Evolutionary conservation across 2,888 invertebrate species (phyloP).

Genomic region (Callyntrura guangdongensis): DNA sequence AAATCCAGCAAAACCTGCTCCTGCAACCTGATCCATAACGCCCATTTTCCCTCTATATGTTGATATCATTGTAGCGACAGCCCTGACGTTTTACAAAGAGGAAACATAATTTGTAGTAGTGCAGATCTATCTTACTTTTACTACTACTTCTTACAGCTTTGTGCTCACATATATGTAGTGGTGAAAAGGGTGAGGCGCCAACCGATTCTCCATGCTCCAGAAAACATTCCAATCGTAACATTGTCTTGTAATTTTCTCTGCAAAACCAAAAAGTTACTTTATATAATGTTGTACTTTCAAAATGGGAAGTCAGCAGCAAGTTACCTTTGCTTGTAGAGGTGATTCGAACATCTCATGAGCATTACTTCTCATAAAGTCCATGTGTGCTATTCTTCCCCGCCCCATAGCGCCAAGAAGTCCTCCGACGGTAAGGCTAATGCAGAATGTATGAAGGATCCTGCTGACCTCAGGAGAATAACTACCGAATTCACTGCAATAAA

Average conservation of each 20-base stretch:
- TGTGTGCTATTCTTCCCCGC: slow-evolving; percentile 85
- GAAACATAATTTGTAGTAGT: too few relatives aligned
- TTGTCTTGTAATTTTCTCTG: slow-evolving; percentile 91
- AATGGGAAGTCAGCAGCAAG: not conserved
- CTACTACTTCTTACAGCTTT: not conserved
- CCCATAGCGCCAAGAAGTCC: slow-evolving; percentile 86
- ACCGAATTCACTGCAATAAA: slow-evolving; percentile 91
- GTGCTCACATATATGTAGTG: slow-evolving; percentile 89
- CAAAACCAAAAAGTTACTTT: slow-evolving; percentile 50
- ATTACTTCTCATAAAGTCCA: slow-evolving; percentile 84
- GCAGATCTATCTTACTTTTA: too few relatives aligned
- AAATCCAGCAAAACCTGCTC: slow-evolving; percentile 89
- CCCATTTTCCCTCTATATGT: slow-evolving; percentile 90
- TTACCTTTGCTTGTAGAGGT: slow-evolving; percentile 85
- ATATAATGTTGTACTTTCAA: not conserved
- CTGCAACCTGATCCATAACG: slow-evolving; percentile 89
- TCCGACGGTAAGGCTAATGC: slow-evolving; percentile 89
- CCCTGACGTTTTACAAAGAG: slow-evolving; percentile 86
- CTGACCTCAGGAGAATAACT: slow-evolving; percentile 89
- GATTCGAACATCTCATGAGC: slow-evolving; percentile 84
- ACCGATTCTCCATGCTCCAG: slow-evolving; percentile 91
- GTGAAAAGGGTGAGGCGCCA: slow-evolving; percentile 90
- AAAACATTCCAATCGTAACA: slow-evolving; percentile 90
- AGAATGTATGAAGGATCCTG: slow-evolving; percentile 88
- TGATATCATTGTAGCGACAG: slow-evolving; percentile 89